These are phyloP conservation scores for Ernsta delagoae DNA, from an alignment of 2,888 invertebrate species.

Conservation along the genomic window DNA sequence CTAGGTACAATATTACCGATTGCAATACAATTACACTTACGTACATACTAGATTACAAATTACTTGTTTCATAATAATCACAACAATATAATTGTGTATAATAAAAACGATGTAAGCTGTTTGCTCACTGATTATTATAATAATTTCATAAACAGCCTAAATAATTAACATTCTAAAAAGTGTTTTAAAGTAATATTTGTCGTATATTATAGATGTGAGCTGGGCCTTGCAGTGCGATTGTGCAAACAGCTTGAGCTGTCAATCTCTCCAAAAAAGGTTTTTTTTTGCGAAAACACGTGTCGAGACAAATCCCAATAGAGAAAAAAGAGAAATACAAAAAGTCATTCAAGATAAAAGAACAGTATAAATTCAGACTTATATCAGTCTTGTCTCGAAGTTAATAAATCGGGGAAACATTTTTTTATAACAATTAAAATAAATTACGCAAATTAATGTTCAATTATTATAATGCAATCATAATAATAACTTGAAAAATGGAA, in stretches of 20 bases:
- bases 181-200: slow-evolving; percentile 10
- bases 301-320: slow-evolving; percentile 33
- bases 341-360: slow-evolving; percentile 40
- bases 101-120: slow-evolving; percentile 47
- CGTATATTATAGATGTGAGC: slow-evolving; percentile 8
- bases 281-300: slow-evolving; percentile 19
- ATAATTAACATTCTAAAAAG: slow-evolving; percentile 35
- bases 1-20: slow-evolving; percentile 61
- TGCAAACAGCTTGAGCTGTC: slow-evolving; percentile 24
- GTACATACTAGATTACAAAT: slow-evolving; percentile 58
- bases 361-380: slow-evolving; percentile 63
- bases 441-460: slow-evolving; percentile 18
- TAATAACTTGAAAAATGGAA: slow-evolving; percentile 31
- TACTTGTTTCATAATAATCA: slow-evolving; percentile 66
- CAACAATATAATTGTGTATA: slow-evolving; percentile 64
- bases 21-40: slow-evolving; percentile 33
- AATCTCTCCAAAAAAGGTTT: slow-evolving; percentile 22
- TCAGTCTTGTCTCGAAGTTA: slow-evolving; percentile 66
- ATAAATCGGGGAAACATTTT: slow-evolving; percentile 45
- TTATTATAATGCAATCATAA: slow-evolving; percentile 12
- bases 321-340: slow-evolving; percentile 36
- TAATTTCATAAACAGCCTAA: slow-evolving; percentile 39
- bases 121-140: slow-evolving; percentile 42
- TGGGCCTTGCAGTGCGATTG: slow-evolving; percentile 24
- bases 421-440: slow-evolving; percentile 30